Evolutionary conservation across 2,888 invertebrate genomes (phyloP).

Genomic region (Yponomeuta malinellus): DNA sequence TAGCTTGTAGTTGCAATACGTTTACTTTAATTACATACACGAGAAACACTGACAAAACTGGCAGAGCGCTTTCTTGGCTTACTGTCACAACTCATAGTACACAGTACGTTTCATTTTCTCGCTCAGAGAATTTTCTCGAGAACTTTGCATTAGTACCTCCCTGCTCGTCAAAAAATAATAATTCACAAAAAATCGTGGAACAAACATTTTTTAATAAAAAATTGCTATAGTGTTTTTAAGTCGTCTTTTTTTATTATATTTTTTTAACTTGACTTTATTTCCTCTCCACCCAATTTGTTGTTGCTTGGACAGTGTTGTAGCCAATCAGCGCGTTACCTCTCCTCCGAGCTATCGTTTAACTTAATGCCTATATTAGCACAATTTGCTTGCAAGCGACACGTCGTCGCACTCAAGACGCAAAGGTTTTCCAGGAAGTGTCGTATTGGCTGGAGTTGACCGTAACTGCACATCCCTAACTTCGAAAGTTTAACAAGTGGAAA

Average conservation of each 20-base stretch:
- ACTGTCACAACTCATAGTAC: too few species aligned
- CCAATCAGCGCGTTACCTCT: not conserved
- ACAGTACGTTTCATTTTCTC: too few species aligned
- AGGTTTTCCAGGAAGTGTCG: slow-evolving; percentile 17
- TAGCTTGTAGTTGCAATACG: too few species aligned
- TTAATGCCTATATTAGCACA: not conserved
- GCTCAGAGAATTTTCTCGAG: too few species aligned
- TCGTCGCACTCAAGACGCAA: not conserved
- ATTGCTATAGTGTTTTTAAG: too few species aligned
- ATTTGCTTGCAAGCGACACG: not conserved
- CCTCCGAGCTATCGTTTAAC: not conserved
- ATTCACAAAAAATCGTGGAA: too few species aligned
- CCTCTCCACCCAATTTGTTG: slow-evolving; percentile 1
- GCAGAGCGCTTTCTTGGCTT: too few species aligned
- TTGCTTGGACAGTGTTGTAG: not conserved
- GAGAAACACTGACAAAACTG: too few species aligned
- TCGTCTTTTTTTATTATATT: not conserved
- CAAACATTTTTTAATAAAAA: too few species aligned
- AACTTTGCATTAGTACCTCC: too few species aligned
- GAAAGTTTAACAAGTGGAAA: slow-evolving; percentile 35
- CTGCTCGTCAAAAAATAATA: too few species aligned
- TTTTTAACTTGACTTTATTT: not conserved
- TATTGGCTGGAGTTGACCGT: slow-evolving; percentile 20
- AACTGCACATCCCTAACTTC: slow-evolving; percentile 17
- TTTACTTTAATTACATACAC: too few species aligned